Conservation (phyloP, 2,888 invertebrate species). For the Anoncus sp. region DNA sequence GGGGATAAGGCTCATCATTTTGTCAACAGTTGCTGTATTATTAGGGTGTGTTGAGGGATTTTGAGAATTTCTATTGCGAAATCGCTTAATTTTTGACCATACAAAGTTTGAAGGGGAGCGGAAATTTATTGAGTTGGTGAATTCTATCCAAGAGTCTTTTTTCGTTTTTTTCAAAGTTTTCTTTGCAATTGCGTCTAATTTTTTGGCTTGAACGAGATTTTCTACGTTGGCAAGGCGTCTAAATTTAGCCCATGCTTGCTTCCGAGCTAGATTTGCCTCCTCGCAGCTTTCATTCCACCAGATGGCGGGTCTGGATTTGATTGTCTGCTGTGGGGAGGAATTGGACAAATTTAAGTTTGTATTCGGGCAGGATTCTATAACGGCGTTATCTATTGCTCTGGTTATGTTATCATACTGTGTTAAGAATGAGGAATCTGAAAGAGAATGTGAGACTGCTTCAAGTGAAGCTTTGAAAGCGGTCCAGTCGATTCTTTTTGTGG, state of each 20-base stretch:
- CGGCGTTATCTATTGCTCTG: too few relatives aligned
- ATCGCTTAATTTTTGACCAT: slow-evolving; percentile 2
- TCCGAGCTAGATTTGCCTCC: neutral
- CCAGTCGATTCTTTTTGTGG: slow-evolving; percentile 29
- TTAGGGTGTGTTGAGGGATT: slow-evolving; percentile 3
- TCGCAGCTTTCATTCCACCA: slow-evolving; percentile 24
- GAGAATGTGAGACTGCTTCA: neutral
- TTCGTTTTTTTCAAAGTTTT: slow-evolving; percentile 9
- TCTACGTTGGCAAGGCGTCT: neutral
- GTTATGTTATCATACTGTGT: too few relatives aligned
- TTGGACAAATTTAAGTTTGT: too few relatives aligned
- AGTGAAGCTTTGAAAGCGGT: neutral
- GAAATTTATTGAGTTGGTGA: slow-evolving; percentile 1
- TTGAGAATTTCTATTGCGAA: neutral
- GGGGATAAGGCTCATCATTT: neutral
- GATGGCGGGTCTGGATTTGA: slow-evolving; percentile 21
- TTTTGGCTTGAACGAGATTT: slow-evolving; percentile 12
- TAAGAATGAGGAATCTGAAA: slow-evolving; percentile 17
- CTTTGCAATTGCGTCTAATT: slow-evolving; percentile 19
- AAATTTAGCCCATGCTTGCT: slow-evolving; percentile 1
- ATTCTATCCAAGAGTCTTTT: slow-evolving; percentile 4
- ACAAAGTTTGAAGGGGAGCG: neutral
- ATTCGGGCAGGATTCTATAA: too few relatives aligned
- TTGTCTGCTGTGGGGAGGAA: too few relatives aligned
- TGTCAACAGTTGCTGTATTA: too few relatives aligned